Base-by-base conservation (phyloP, 2,113 vertebrate species). In the Poeciliopsis occidentalis region DNA sequence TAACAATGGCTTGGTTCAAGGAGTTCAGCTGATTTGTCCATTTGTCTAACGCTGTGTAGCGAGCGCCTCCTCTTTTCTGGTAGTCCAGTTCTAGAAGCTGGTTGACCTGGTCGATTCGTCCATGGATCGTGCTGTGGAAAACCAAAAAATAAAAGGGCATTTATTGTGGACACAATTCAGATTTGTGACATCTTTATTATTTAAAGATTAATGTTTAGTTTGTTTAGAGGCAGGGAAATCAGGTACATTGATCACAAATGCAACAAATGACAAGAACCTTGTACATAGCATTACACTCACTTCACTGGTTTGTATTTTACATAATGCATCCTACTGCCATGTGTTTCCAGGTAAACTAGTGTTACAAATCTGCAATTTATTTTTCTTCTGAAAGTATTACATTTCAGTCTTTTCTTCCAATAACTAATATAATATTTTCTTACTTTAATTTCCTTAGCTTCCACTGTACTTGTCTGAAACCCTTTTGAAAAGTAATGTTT, bases 11-110 rank as follows among this genome's bases (percentile, higher is more conserved):
- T 94, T 99, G 98, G 95, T 99, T 99, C 94, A 99, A 97, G 89
- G 97, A 97, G 94, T 99, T 99, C 90, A 99, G 96, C 92, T 99
- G 97, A 96, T 99, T 98, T 94, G 97, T 99, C 98, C 98, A 99
- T 98, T 99, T 99, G 95, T 99, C 98, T 96, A 99, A 95, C 2
- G 98, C 97, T 88, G 96, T 97, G 93, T 99, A 99, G 83, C 97
- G 96, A 82, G 97, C 97, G 67, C 98, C 98, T 31, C 98, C 97
- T 93, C 98, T 95, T 93, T 98, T 99, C 95, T 99, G 98, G 93
- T 99, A 98, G 92, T 99, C 97, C 91, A 99, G 94, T 94, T 99
- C 97, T 89, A 99, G 96, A 68, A 99, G 96, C 83, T 99, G 98
- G 93, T 99, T 99, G 51, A 95, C 95, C 72, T 95, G 95, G 87